Percentiles rank a stretch among this genome's conserved stretches.
Evolutionary conservation across 2,797 vertebrate genomes (phyloP).

Genomic region (Harpagifer antarcticus): DNA sequence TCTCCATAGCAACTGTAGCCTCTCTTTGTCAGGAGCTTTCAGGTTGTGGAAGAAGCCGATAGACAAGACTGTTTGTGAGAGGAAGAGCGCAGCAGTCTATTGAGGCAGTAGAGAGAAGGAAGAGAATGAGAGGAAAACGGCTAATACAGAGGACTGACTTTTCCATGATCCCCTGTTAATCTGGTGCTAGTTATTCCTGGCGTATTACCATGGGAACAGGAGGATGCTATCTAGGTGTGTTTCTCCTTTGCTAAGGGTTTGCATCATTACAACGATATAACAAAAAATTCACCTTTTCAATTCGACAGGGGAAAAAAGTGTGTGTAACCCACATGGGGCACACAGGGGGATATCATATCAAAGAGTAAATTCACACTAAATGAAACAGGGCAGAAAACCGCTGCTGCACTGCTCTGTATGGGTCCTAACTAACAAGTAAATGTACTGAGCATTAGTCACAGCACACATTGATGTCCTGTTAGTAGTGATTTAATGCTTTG

Average conservation of each 20-base stretch:
- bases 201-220: slow-evolving; percentile 72
- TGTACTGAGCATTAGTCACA: slow-evolving; percentile 10
- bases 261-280: slow-evolving; percentile 30
- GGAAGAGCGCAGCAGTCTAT: background rate
- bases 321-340: background rate
- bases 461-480: slow-evolving; percentile 30
- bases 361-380: slow-evolving; percentile 12
- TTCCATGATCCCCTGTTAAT: slow-evolving; percentile 52
- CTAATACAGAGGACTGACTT: slow-evolving; percentile 33
- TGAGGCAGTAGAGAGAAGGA: slow-evolving; percentile 9
- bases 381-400: slow-evolving; percentile 6
- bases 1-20: slow-evolving; percentile 75
- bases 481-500: slow-evolving; percentile 30
- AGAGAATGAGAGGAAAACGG: background rate
- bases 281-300: slow-evolving; percentile 15
- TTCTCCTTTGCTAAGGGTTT: slow-evolving; percentile 20
- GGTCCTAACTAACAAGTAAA: slow-evolving; percentile 1
- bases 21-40: slow-evolving; percentile 33
- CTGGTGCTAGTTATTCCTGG: slow-evolving; percentile 59
- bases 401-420: background rate
- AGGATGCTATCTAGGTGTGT: slow-evolving; percentile 24
- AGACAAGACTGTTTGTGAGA: slow-evolving; percentile 34
- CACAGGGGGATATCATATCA: slow-evolving; percentile 24
- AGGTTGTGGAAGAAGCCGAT: slow-evolving; percentile 61
- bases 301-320: background rate